Evolutionary conservation across 2,113 vertebrate species (phyloP).

Genomic region (Diadophis punctatus): DNA sequence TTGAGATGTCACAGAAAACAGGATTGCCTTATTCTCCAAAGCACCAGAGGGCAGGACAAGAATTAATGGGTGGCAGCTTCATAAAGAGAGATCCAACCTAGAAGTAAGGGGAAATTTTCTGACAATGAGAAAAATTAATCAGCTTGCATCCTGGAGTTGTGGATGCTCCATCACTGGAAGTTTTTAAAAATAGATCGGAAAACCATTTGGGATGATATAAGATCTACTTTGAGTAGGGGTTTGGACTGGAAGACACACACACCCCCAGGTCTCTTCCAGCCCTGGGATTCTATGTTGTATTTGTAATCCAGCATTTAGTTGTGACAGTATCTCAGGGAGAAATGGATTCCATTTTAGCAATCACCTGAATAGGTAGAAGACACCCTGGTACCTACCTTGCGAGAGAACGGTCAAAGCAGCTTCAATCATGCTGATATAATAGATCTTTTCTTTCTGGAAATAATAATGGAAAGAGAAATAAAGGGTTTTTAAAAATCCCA

Average conservation of each 20-base stretch:
- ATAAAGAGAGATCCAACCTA: background rate
- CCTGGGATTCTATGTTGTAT: background rate
- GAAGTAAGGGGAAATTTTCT: background rate
- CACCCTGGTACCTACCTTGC: slow-evolving; percentile 57
- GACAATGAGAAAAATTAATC: background rate
- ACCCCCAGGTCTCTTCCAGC: background rate
- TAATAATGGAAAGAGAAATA: slow-evolving; percentile 11
- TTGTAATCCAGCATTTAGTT: background rate
- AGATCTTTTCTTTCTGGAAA: slow-evolving; percentile 69
- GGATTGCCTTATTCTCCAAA: background rate
- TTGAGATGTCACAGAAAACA: background rate
- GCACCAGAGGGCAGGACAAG: background rate
- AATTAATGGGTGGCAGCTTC: background rate
- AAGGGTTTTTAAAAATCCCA: too few relatives aligned
- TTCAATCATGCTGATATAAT: slow-evolving; percentile 69
- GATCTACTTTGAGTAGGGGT: too few relatives aligned
- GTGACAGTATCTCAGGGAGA: background rate
- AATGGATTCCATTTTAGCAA: background rate
- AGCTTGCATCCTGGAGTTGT: too few relatives aligned
- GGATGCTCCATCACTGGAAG: too few relatives aligned
- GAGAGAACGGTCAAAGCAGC: slow-evolving; percentile 47
- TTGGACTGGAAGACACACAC: too few relatives aligned
- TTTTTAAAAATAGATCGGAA: too few relatives aligned
- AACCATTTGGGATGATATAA: too few relatives aligned
- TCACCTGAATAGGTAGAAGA: background rate